phyloP scores from a whole-genome alignment of 2,797 vertebrate species.

The Pelochelys cantorii region DNA sequence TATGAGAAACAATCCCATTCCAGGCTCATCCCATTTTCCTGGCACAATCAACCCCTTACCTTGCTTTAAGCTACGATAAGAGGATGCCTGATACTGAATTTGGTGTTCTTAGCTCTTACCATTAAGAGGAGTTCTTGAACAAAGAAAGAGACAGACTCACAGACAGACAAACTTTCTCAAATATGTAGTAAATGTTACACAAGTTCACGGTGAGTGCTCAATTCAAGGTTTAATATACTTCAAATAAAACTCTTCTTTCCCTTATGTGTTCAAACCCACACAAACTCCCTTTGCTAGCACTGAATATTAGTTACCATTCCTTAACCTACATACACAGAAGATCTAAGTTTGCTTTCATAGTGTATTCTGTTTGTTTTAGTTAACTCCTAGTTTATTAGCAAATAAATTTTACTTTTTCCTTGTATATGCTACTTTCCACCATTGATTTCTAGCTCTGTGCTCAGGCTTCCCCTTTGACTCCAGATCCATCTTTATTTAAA shows the following conservation, averaged over 20 bases:
- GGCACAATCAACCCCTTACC: no score
- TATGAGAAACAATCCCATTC: no score
- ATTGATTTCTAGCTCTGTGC: background rate
- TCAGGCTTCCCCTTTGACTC: background rate
- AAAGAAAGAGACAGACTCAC: no score
- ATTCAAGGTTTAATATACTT: background rate
- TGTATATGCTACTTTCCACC: background rate
- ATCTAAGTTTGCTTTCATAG: background rate
- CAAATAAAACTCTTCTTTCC: background rate
- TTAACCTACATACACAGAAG: background rate
- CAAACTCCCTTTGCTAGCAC: background rate
- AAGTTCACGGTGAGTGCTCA: background rate
- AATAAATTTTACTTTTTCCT: background rate
- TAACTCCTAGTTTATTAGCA: slow-evolving; percentile 27
- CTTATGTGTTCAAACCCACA: background rate
- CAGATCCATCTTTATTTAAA: background rate
- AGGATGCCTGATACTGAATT: no score
- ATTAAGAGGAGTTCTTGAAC: no score
- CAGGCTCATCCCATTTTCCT: no score
- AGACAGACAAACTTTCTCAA: no score
- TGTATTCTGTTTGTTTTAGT: slow-evolving; percentile 21
- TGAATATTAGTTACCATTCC: slow-evolving; percentile 5
- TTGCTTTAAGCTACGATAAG: no score
- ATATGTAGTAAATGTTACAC: background rate
- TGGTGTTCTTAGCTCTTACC: no score